A percentile compares a stretch with the other conserved stretches of the same genome.
Evolutionary conservation across 2,888 invertebrate genomes (phyloP).

Genomic region (Napeogenes sylphis): DNA sequence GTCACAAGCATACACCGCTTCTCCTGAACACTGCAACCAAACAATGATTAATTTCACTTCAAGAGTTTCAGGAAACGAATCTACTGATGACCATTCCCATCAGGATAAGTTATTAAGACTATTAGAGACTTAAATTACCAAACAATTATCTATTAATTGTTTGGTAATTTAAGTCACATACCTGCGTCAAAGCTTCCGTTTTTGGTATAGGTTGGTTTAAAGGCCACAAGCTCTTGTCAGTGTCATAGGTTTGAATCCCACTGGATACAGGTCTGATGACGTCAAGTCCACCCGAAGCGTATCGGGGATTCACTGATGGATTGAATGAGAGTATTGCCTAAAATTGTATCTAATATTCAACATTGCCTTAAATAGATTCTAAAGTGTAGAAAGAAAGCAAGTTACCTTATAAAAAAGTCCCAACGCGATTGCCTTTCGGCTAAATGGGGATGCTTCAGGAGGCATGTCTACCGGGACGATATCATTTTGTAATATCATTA

Average conservation of each 20-base stretch:
- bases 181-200: conserved; percentile 79
- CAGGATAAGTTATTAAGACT: too few relatives aligned
- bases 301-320: conserved; percentile 61
- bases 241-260: conserved; percentile 84
- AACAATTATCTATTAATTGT: too few relatives aligned
- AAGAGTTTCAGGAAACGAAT: background rate
- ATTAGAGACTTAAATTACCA: too few relatives aligned
- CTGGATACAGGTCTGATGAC: conserved; percentile 80
- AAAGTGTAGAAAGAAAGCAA: conserved; percentile 8
- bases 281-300: conserved; percentile 73
- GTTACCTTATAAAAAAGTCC: conserved; percentile 89
- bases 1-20: conserved; percentile 82
- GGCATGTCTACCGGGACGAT: conserved; percentile 79
- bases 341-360: conserved; percentile 22
- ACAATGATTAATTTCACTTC: background rate
- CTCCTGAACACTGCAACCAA: conserved; percentile 78
- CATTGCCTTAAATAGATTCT: background rate
- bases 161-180: conserved; percentile 24
- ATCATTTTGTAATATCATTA: conserved; percentile 77
- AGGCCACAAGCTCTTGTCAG: conserved; percentile 83
- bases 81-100: background rate
- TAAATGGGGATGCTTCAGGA: conserved; percentile 83
- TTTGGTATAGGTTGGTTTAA: conserved; percentile 85
- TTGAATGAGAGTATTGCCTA: conserved; percentile 76
- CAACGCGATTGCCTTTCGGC: conserved; percentile 83